Evolutionary conservation across 2,797 vertebrate genomes (phyloP).

Genomic region (Chloroceryle amazona): DNA sequence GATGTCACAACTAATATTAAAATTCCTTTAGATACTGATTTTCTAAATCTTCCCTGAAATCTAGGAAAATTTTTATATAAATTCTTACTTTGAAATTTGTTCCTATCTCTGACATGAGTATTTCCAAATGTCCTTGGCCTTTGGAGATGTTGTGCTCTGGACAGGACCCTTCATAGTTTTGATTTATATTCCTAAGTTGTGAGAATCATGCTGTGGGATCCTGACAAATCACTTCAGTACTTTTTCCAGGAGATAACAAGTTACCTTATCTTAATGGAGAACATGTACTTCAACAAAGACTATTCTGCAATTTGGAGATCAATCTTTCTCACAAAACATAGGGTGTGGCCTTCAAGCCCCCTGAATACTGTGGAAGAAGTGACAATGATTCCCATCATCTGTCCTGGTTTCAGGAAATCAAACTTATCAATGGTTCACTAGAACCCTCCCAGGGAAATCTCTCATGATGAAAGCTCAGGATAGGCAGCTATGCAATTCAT

Average conservation of each 20-base stretch:
- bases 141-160: not conserved
- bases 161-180: not conserved
- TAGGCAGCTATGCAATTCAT: not conserved
- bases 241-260: not conserved
- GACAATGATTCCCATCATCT: not conserved
- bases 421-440: not conserved
- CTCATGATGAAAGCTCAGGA: not conserved
- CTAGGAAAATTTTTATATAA: not conserved
- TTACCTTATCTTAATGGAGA: not conserved
- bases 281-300: not conserved
- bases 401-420: not conserved
- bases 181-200: accelerated
- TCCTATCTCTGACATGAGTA: not conserved
- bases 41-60: not conserved
- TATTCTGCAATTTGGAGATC: not conserved
- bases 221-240: not conserved
- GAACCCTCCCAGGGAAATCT: not conserved
- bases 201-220: not conserved
- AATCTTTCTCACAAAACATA: not conserved
- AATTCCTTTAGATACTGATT: not conserved
- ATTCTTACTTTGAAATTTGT: not conserved
- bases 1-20: not conserved
- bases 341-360: not conserved
- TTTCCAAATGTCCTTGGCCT: not conserved
- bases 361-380: not conserved